Base-by-base conservation (phyloP, 2,888 invertebrate species). In the Marasmarcha lunaedactyla region DNA sequence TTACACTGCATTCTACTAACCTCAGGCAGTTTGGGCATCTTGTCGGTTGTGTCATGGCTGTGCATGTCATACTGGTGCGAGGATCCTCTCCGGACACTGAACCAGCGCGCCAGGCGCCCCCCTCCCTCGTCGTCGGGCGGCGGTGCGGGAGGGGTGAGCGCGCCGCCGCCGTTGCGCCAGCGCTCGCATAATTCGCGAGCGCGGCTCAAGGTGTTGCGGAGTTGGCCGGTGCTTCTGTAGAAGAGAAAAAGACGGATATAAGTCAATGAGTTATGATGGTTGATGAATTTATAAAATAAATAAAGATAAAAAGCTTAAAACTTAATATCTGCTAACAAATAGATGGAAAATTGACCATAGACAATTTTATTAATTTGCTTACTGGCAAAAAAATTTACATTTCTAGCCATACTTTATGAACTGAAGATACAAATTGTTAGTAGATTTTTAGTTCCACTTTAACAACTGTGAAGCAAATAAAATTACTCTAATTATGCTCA, bases 21-120 rank as follows among this genome's bases (percentile, higher is more conserved):
- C 87, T 94, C 93, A 36, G 91, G 91, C 45, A 94, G 76, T 56
- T 90, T 89, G 26, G 93, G 93, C 93, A 94, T 93, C 72, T 92
- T 86, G 62, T 78, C 84, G 11, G 68, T 56, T n/a, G n/a, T n/a
- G 40, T 81, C 79, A 47, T 78, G 73, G 15, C 72, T 45, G 47
- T 84, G 83, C 83, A 84, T 88, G 61, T 93, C 93, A 69, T 93
- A 93, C 59, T 93, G 93, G 70, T 92, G 90, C n/a, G 90, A 84
- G 46, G 91, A 91, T 34, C 92, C 91, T 45, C 94, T 86, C 33
- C 94, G 84, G 47, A 95, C 92, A 57, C 94, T 94, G 84, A 95
- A 95, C 94, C 94, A 95, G 51, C 95, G 86, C 25, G 94, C 90
- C 36, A 95, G 85, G 42, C 92, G 85, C 45, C 93, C 92, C 51